Evolutionary conservation across 1,140 invertebrate species (phyloP).

Genomic region (Hyphantria cunea): DNA sequence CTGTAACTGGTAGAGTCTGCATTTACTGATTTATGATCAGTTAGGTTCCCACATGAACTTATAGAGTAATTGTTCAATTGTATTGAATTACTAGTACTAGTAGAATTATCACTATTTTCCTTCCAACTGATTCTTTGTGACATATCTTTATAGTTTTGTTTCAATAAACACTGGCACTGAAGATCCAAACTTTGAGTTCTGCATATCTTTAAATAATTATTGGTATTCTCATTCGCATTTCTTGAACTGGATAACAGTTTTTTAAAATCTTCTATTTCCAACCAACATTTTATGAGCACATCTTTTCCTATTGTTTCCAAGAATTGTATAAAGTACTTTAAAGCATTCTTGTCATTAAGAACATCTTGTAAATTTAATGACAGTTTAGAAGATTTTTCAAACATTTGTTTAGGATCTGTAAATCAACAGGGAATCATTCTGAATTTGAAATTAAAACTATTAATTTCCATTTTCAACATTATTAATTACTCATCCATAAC

Average conservation of each 20-base stretch:
- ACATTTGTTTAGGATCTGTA: conserved; percentile 45
- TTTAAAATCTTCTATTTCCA: conserved; percentile 74
- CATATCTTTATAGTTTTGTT: conserved; percentile 41
- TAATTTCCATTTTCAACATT: too few relatives aligned
- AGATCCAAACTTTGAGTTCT: conserved; percentile 67
- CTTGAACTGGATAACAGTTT: conserved; percentile 39
- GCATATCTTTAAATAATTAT: conserved; percentile 51
- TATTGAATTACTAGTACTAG: conserved; percentile 46
- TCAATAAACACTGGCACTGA: conserved; percentile 43
- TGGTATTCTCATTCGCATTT: conserved; percentile 39
- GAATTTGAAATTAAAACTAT: too few relatives aligned
- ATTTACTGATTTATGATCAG: conserved; percentile 40
- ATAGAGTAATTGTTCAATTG: conserved; percentile 45
- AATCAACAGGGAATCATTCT: conserved; percentile 20
- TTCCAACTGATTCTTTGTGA: conserved; percentile 40
- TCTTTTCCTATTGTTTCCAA: conserved; percentile 72
- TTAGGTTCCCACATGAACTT: conserved; percentile 59
- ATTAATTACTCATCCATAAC: background rate
- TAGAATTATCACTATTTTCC: conserved; percentile 31
- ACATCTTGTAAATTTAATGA: conserved; percentile 71
- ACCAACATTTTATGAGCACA: conserved; percentile 71
- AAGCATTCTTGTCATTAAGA: conserved; percentile 62
- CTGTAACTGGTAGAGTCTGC: conserved; percentile 37
- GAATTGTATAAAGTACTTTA: conserved; percentile 74
- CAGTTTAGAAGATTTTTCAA: conserved; percentile 72